phyloP scores from a whole-genome alignment of 2,113 vertebrate species.

The Macroglossus sobrinus region DNA sequence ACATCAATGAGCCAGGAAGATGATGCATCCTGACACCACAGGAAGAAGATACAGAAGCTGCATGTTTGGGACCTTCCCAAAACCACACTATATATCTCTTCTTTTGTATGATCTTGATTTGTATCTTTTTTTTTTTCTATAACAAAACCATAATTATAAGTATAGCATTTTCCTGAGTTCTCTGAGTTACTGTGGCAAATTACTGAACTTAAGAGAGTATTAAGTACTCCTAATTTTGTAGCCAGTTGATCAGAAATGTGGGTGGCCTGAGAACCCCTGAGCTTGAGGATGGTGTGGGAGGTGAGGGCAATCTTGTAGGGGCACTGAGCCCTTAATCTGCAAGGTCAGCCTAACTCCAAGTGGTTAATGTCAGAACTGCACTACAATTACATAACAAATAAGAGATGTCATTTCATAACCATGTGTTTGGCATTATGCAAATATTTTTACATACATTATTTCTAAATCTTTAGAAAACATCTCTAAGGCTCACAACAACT shows the following conservation, averaged over 20 bases:
- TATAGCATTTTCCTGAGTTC: neutral
- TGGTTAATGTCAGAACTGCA: neutral
- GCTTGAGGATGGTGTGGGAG: neutral
- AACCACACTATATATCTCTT: neutral
- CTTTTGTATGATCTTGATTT: neutral
- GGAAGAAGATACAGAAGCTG: neutral
- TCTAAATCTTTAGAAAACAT: constrained; percentile 23
- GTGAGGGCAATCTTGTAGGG: neutral
- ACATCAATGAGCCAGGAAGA: neutral
- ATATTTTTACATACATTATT: neutral
- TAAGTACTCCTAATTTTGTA: neutral
- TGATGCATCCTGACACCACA: neutral
- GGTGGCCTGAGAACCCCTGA: neutral
- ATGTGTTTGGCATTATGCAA: neutral
- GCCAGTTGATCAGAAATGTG: neutral
- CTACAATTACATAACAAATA: neutral
- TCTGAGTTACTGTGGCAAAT: neutral
- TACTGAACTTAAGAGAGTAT: neutral
- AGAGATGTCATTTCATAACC: neutral
- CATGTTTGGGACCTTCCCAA: neutral
- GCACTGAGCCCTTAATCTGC: neutral
- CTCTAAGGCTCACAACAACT: neutral
- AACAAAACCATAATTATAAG: neutral
- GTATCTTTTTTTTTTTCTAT: neutral
- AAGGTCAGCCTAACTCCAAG: neutral